phyloP scores from a whole-genome alignment of 2,797 vertebrate genomes.

The Micrastur ruficollis region DNA sequence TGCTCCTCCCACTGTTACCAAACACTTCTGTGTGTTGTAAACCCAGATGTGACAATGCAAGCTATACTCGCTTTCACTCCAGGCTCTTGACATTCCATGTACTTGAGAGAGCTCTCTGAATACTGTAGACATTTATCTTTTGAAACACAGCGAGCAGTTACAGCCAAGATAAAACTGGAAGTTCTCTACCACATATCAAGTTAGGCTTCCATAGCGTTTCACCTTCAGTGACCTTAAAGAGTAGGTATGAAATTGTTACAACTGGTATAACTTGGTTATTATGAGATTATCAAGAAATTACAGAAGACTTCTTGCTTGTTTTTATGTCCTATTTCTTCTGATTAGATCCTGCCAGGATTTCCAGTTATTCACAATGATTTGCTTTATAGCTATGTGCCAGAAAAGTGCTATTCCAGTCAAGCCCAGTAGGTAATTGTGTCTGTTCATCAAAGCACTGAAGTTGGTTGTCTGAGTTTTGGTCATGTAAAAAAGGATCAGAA shows the following conservation, averaged over 20 bases:
- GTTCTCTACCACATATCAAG: background rate
- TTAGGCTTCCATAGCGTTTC: background rate
- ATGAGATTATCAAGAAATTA: background rate
- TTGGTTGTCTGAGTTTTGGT: background rate
- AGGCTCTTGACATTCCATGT: slow-evolving; percentile 25
- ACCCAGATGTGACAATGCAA: background rate
- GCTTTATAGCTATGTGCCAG: background rate
- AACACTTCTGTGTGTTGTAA: slow-evolving; percentile 1
- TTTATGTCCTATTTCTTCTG: background rate
- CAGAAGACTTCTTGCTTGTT: background rate
- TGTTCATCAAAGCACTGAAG: background rate
- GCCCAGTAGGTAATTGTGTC: background rate
- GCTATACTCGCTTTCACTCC: background rate
- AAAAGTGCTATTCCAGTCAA: background rate
- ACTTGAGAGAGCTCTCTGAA: background rate
- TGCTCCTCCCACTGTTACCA: background rate
- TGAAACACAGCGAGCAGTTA: background rate
- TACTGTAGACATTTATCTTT: background rate
- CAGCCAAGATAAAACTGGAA: slow-evolving; percentile 12
- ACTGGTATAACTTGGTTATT: background rate
- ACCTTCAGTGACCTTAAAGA: slow-evolving; percentile 5
- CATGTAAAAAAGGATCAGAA: background rate
- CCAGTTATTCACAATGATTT: slow-evolving; percentile 31
- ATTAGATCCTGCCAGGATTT: slow-evolving; percentile 30
- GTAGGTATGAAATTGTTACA: background rate